phyloP scores from a whole-genome alignment of 2,113 vertebrate genomes.

The Crocuta crocuta region DNA sequence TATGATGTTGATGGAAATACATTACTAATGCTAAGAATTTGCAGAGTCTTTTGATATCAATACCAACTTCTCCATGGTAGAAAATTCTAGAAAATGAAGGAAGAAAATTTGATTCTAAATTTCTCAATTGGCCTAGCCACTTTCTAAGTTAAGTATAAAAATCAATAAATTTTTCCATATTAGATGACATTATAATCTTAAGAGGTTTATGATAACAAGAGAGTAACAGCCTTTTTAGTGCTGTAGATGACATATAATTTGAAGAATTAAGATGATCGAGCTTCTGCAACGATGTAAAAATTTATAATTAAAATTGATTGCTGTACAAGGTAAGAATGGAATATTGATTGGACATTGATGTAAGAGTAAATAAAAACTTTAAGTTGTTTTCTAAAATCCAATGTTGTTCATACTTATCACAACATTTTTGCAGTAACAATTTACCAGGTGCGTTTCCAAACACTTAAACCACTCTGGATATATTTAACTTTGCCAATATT shows the following conservation, averaged over 20 bases:
- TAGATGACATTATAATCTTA: background rate
- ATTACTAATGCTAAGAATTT: background rate
- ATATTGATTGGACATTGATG: background rate
- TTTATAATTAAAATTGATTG: background rate
- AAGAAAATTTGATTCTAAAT: background rate
- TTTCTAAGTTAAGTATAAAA: background rate
- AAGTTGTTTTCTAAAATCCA: background rate
- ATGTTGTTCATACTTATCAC: background rate
- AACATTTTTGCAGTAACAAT: background rate
- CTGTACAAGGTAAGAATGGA: background rate
- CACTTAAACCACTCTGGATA: background rate
- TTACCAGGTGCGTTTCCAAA: background rate
- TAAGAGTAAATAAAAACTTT: background rate
- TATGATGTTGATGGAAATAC: background rate
- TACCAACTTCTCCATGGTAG: background rate
- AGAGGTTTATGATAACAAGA: background rate
- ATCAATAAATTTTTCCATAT: background rate
- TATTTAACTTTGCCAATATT: background rate
- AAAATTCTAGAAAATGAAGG: conserved; percentile 3
- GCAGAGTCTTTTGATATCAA: background rate
- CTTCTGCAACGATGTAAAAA: background rate
- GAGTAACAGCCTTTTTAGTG: background rate
- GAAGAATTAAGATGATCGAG: background rate
- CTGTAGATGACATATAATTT: background rate
- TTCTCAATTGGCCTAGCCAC: background rate